These are phyloP conservation scores for Eupsilia transversa DNA, from an alignment of 2,888 invertebrate genomes.

Conservation along the genomic window DNA sequence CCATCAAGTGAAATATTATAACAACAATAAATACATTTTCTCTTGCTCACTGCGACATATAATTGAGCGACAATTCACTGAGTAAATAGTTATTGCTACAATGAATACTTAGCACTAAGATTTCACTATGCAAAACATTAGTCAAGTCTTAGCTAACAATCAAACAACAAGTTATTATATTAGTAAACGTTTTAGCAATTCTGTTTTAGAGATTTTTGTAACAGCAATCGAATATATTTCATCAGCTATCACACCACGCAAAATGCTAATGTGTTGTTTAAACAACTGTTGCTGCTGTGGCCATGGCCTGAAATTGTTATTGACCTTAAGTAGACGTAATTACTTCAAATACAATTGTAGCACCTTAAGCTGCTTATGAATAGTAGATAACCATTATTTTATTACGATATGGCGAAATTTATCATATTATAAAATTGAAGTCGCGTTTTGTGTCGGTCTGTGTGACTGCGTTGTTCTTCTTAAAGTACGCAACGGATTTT, in stretches of 20 bases:
- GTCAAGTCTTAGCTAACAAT: constrained; percentile 25
- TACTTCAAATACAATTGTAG: constrained; percentile 53
- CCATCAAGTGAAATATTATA: neutral
- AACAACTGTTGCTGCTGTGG: constrained; percentile 70
- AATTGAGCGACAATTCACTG: constrained; percentile 27
- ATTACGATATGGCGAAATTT: constrained; percentile 7
- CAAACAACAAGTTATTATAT: constrained; percentile 23
- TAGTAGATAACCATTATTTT: constrained; percentile 32
- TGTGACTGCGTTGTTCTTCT: no score
- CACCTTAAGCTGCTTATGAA: constrained; percentile 31
- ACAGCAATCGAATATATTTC: constrained; percentile 43
- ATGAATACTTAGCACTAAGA: constrained; percentile 4
- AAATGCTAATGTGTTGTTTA: constrained; percentile 73
- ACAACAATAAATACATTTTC: constrained; percentile 16
- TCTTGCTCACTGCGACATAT: constrained; percentile 10
- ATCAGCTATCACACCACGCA: constrained; percentile 52
- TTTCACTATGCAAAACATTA: constrained; percentile 32
- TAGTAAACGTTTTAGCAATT: constrained; percentile 41
- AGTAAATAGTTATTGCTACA: neutral
- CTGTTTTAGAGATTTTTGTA: constrained; percentile 45
- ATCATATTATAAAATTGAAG: no score
- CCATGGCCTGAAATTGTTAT: constrained; percentile 75
- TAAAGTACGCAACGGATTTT: no score
- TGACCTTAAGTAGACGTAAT: constrained; percentile 67
- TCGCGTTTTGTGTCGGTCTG: no score